phyloP scores from a whole-genome alignment of 2,888 invertebrate genomes.

The Lochmaea capreae region DNA sequence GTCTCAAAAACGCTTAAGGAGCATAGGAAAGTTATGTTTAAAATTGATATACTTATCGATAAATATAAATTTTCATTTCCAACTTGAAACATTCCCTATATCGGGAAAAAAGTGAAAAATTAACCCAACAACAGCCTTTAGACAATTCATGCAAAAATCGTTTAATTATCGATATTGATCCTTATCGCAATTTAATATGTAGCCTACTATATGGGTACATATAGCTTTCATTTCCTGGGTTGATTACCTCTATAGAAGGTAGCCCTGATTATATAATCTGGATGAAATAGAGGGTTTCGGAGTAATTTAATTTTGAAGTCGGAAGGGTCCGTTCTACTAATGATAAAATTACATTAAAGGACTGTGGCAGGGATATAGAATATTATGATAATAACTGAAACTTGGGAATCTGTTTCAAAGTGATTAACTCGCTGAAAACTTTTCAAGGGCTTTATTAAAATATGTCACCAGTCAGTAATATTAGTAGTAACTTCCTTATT shows the following conservation, averaged over 20 bases:
- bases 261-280: constrained; percentile 13
- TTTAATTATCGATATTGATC: not conserved
- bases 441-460: constrained; percentile 3
- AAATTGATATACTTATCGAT: too few relatives aligned
- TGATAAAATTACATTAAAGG: constrained; percentile 22
- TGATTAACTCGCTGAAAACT: constrained; percentile 9
- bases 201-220: not conserved
- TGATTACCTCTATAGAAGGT: constrained; percentile 14
- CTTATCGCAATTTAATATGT: not conserved
- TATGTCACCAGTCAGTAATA: constrained; percentile 4
- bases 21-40: too few relatives aligned
- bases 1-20: too few relatives aligned
- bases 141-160: not conserved
- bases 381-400: constrained; percentile 19
- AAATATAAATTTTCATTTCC: too few relatives aligned
- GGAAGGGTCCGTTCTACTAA: constrained; percentile 18
- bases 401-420: constrained; percentile 19
- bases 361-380: constrained; percentile 16
- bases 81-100: too few relatives aligned
- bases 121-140: too few relatives aligned
- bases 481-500: not conserved
- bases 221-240: constrained; percentile 13
- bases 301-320: constrained; percentile 23
- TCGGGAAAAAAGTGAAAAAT: too few relatives aligned
- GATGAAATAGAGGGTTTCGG: constrained; percentile 14